Evolutionary conservation across 2,113 vertebrate genomes (phyloP).

Genomic region (Marmota monax): DNA sequence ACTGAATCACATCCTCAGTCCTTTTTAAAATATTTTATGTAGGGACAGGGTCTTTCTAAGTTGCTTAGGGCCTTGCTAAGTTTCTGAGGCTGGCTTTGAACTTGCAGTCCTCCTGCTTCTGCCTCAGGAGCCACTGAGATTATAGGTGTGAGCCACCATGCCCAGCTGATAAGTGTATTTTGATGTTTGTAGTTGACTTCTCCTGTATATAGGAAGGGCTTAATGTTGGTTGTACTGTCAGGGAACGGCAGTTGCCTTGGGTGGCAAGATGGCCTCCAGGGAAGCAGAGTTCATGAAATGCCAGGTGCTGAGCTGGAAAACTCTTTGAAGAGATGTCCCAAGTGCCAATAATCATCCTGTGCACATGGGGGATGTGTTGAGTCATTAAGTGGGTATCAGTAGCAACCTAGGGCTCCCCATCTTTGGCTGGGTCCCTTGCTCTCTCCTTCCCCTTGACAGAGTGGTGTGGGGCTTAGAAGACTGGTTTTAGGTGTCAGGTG

Average conservation of each 20-base stretch:
- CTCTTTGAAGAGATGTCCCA: neutral
- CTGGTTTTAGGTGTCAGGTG: neutral
- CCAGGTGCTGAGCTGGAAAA: neutral
- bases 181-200: neutral
- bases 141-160: too few relatives aligned
- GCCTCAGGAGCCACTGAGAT: too few relatives aligned
- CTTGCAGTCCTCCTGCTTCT: too few relatives aligned
- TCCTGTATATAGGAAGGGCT: neutral
- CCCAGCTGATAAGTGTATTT: too few relatives aligned
- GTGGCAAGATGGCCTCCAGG: neutral
- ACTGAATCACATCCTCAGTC: too few relatives aligned
- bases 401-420: neutral
- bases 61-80: too few relatives aligned
- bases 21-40: too few relatives aligned
- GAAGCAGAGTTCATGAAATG: neutral
- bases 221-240: neutral
- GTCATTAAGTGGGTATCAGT: neutral
- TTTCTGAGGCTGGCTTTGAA: too few relatives aligned
- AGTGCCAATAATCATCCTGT: neutral
- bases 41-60: too few relatives aligned
- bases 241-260: neutral
- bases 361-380: neutral
- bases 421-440: neutral
- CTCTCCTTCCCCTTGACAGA: neutral
- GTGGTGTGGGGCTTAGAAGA: neutral